A percentile compares a stretch with the other conserved stretches of the same genome.
Conservation (phyloP, 2,797 vertebrate species). For the Lateolabrax maculatus region DNA sequence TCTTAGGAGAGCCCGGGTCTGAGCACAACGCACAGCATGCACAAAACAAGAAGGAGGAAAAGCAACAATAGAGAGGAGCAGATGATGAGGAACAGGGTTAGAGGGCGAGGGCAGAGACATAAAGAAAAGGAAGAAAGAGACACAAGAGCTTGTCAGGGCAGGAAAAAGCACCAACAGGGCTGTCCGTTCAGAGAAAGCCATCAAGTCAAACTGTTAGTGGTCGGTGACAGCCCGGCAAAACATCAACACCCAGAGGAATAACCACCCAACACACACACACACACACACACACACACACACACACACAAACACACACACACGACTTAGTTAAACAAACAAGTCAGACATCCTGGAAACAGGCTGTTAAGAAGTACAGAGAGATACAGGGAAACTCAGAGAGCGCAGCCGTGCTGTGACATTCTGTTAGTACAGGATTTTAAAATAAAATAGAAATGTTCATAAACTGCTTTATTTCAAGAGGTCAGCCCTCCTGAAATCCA, state of each 20-base stretch:
- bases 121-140: constrained; percentile 38
- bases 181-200: constrained; percentile 46
- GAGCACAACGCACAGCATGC: constrained; percentile 91
- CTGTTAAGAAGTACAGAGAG: constrained; percentile 36
- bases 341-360: constrained; percentile 59
- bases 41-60: constrained; percentile 72
- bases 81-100: constrained; percentile 28
- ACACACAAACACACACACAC: constrained; percentile 6
- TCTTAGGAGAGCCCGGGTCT: constrained; percentile 99
- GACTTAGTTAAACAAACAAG: constrained; percentile 25
- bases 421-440: constrained; percentile 43
- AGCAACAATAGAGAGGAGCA: constrained; percentile 30
- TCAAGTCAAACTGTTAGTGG: constrained; percentile 70
- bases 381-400: constrained; percentile 16
- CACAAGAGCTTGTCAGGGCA: constrained; percentile 49
- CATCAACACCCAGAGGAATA: constrained; percentile 26
- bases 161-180: constrained; percentile 40
- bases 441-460: background rate
- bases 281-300: background rate
- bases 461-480: background rate
- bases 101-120: constrained; percentile 59
- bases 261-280: constrained; percentile 5
- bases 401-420: constrained; percentile 40
- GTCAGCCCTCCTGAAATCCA: background rate
- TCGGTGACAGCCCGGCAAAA: constrained; percentile 40